Conservation (phyloP, 2,888 invertebrate genomes). For the Stenichneumon culpator region DNA sequence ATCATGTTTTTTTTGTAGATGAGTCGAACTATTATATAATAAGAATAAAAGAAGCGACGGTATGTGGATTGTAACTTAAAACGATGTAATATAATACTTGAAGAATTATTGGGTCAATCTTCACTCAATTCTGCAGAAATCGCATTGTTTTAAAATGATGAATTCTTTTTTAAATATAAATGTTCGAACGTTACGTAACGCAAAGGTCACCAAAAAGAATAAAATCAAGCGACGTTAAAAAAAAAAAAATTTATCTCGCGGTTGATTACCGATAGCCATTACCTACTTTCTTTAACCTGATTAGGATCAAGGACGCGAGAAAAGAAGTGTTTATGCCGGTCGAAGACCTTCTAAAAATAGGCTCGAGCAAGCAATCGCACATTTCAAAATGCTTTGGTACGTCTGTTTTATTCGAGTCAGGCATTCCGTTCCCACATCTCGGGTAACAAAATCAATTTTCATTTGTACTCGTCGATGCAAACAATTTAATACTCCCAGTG, state of each 20-base stretch:
- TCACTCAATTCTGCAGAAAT: no score
- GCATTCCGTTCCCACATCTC: background rate
- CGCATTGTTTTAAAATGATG: background rate
- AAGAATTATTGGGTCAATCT: conserved; percentile 31
- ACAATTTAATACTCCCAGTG: background rate
- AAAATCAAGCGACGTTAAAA: background rate
- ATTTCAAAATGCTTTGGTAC: background rate
- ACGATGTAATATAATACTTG: conserved; percentile 52
- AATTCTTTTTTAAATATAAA: background rate
- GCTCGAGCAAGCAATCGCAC: background rate
- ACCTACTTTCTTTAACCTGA: background rate
- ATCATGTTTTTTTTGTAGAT: conserved; percentile 48
- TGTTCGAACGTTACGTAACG: no score
- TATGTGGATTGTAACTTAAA: conserved; percentile 43
- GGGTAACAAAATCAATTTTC: background rate
- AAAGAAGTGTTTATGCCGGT: background rate
- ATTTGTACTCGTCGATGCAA: background rate
- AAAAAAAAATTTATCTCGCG: background rate
- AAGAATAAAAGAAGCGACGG: conserved; percentile 47
- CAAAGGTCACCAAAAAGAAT: background rate
- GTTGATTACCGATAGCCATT: background rate
- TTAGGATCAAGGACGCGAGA: background rate
- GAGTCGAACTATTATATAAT: conserved; percentile 49
- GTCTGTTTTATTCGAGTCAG: background rate
- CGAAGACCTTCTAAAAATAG: background rate